These are phyloP conservation scores for Phrynocephalus versicolor DNA, from an alignment of 2,113 vertebrate species.

Conservation along the genomic window DNA sequence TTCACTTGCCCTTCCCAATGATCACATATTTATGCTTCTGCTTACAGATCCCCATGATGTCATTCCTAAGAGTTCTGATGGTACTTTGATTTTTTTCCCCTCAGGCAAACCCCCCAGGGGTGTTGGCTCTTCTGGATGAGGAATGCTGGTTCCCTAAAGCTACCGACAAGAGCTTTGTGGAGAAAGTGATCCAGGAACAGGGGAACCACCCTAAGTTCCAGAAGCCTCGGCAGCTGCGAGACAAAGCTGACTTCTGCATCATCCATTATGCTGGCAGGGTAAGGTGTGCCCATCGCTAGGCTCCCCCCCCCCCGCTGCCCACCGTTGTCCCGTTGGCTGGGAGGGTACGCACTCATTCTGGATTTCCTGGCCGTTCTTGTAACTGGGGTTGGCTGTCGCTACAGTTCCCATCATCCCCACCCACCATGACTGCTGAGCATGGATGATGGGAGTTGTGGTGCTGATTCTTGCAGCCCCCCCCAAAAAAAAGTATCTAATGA, in stretches of 20 bases:
- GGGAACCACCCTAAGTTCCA: slow-evolving; percentile 88
- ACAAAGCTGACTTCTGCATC: slow-evolving; percentile 88
- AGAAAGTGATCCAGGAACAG: slow-evolving; percentile 86
- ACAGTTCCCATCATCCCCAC: not conserved
- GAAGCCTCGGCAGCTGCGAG: slow-evolving; percentile 82
- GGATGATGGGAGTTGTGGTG: not conserved
- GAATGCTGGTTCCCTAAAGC: slow-evolving; percentile 95
- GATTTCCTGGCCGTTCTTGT: not conserved
- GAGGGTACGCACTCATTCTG: not conserved
- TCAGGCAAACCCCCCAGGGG: slow-evolving; percentile 85
- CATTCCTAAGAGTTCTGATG: not conserved
- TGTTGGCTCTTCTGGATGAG: slow-evolving; percentile 88
- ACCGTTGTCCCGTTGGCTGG: too few species aligned
- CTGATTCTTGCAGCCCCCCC: not conserved
- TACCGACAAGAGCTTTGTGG: slow-evolving; percentile 89
- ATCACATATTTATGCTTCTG: not conserved
- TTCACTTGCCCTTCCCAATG: not conserved
- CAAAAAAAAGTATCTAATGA: too few species aligned
- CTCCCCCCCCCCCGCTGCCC: not conserved
- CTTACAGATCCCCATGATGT: not conserved
- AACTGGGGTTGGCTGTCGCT: not conserved
- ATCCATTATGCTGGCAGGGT: slow-evolving; percentile 93
- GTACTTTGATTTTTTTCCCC: not conserved
- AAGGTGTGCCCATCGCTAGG: not conserved
- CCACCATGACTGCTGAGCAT: not conserved